Conservation (phyloP, 2,797 vertebrate genomes). For the Carduelis carduelis region DNA sequence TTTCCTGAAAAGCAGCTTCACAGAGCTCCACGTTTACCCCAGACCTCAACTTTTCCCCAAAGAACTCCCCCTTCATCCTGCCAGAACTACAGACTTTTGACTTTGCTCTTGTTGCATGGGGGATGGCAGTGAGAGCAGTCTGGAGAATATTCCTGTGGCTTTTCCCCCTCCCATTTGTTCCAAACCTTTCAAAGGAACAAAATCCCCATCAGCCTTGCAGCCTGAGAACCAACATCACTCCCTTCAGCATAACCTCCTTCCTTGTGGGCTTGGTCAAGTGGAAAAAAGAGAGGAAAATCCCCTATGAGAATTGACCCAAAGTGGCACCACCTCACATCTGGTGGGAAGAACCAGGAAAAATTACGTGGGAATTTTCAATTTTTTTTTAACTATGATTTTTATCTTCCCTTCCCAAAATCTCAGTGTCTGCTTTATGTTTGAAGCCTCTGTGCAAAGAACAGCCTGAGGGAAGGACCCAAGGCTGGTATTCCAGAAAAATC, state of each 20-base stretch:
- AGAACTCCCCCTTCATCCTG: background rate
- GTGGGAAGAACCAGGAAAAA: background rate
- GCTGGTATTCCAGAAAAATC: background rate
- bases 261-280: fast-evolving
- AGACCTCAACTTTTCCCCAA: background rate
- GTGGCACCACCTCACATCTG: background rate
- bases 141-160: background rate
- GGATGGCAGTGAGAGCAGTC: background rate
- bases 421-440: background rate
- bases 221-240: background rate
- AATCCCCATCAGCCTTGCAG: background rate
- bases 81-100: background rate
- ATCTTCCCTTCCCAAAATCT: background rate
- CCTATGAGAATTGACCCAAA: fast-evolving
- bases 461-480: background rate
- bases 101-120: fast-evolving
- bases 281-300: background rate
- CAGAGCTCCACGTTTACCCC: background rate
- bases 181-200: background rate
- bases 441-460: background rate
- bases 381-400: background rate
- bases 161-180: fast-evolving
- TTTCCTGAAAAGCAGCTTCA: background rate
- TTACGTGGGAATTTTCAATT: fast-evolving
- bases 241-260: background rate